Evolutionary conservation across 2,797 vertebrate species (phyloP).

Genomic region (Australoheros facetus): DNA sequence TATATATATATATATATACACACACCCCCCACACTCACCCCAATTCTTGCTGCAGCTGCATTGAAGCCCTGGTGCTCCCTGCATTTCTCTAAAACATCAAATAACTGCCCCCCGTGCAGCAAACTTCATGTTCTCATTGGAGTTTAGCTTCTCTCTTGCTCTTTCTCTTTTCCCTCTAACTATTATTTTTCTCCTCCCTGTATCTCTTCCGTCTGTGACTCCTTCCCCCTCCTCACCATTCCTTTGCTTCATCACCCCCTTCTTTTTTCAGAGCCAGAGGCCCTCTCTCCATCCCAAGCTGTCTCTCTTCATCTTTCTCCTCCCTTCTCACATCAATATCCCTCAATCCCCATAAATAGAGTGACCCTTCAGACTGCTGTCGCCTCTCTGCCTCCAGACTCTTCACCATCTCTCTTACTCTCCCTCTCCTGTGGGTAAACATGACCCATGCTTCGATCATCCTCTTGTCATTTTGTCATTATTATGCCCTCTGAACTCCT

Average conservation of each 20-base stretch:
- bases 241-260: slow-evolving; percentile 54
- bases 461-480: slow-evolving; percentile 76
- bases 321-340: slow-evolving; percentile 67
- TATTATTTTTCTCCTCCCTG: slow-evolving; percentile 4
- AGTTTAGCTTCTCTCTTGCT: slow-evolving; percentile 23
- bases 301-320: slow-evolving; percentile 65
- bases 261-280: slow-evolving; percentile 52
- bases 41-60: slow-evolving; percentile 11
- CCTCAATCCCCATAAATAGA: slow-evolving; percentile 63
- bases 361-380: slow-evolving; percentile 69
- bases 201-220: slow-evolving; percentile 14
- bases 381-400: slow-evolving; percentile 47
- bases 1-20: not conserved
- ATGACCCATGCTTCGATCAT: slow-evolving; percentile 75
- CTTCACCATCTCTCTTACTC: slow-evolving; percentile 46
- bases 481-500: slow-evolving; percentile 64
- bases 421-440: slow-evolving; percentile 70
- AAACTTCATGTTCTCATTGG: slow-evolving; percentile 33
- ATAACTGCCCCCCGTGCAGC: slow-evolving; percentile 9
- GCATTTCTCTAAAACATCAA: slow-evolving; percentile 33
- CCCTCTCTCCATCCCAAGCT: slow-evolving; percentile 52
- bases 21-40: not conserved
- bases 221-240: slow-evolving; percentile 33
- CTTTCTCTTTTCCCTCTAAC: slow-evolving; percentile 1
- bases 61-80: slow-evolving; percentile 18